Conservation (phyloP, 2,113 vertebrate species). For the Mustelus asterias region DNA sequence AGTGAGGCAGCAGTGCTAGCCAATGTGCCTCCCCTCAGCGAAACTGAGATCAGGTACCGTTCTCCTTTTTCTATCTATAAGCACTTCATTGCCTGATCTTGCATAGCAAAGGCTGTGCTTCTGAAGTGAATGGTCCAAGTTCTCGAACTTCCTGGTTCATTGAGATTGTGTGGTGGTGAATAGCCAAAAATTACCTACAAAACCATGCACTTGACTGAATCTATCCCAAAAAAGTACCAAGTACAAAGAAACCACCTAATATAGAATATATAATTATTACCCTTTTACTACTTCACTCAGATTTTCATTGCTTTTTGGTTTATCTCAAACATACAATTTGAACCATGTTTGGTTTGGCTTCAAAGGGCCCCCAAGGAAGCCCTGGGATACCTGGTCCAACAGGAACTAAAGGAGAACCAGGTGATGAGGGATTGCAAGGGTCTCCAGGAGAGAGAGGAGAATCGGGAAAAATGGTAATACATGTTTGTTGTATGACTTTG, state of each 20-base stretch:
- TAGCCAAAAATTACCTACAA: not conserved
- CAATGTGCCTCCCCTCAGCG: not conserved
- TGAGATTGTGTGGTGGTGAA: not conserved
- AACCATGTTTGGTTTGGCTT: constrained; percentile 14
- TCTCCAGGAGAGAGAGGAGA: constrained; percentile 53
- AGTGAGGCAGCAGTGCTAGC: too few species aligned
- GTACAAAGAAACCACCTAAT: not conserved
- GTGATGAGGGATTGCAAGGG: constrained; percentile 58
- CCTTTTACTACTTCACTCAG: not conserved
- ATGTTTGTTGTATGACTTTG: not conserved
- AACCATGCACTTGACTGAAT: not conserved
- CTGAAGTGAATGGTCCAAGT: not conserved
- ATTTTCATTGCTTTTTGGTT: not conserved
- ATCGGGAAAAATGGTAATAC: constrained; percentile 63
- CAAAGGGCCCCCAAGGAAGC: constrained; percentile 63
- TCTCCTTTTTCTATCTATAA: not conserved
- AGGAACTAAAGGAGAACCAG: constrained; percentile 59
- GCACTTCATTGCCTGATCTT: not conserved
- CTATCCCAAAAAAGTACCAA: not conserved
- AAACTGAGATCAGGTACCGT: not conserved
- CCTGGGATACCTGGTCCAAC: constrained; percentile 54
- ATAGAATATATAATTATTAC: not conserved
- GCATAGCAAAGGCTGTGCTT: not conserved
- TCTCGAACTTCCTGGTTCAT: not conserved
- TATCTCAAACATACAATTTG: not conserved